Percentiles rank a stretch among this genome's conserved stretches.
Conservation (phyloP, 1,140 invertebrate genomes). For the Vanessa tameamea region DNA sequence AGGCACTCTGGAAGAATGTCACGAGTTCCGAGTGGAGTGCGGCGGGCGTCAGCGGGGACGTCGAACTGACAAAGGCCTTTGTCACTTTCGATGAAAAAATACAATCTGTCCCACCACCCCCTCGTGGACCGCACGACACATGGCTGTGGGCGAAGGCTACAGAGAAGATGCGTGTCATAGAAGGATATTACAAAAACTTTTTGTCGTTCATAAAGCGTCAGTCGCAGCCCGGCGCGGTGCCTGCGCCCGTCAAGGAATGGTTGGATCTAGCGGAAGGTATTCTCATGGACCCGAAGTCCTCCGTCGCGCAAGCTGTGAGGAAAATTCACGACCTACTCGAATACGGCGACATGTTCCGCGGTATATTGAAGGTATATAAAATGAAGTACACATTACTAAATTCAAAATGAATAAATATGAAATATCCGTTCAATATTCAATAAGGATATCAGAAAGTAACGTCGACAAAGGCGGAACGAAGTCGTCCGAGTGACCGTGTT, state of each 20-base stretch:
- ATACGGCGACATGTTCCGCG: slow-evolving; percentile 83
- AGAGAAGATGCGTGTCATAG: slow-evolving; percentile 80
- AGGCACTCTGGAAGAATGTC: slow-evolving; percentile 76
- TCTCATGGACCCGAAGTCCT: slow-evolving; percentile 80
- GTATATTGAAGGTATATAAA: slow-evolving; percentile 83
- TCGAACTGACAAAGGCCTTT: slow-evolving; percentile 81
- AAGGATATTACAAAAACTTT: slow-evolving; percentile 83
- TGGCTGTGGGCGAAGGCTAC: slow-evolving; percentile 82
- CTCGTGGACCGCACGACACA: slow-evolving; percentile 70
- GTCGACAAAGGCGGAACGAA: slow-evolving; percentile 31
- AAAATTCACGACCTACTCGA: slow-evolving; percentile 80
- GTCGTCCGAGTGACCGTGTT: slow-evolving; percentile 31
- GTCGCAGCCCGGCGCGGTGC: slow-evolving; percentile 70
- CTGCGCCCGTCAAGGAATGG: slow-evolving; percentile 81
- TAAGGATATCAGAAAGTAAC: slow-evolving; percentile 30
- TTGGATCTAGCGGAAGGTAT: slow-evolving; percentile 83
- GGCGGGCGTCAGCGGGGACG: slow-evolving; percentile 68
- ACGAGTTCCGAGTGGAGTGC: slow-evolving; percentile 71
- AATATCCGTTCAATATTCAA: slow-evolving; percentile 16
- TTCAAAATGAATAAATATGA: neutral
- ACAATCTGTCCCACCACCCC: slow-evolving; percentile 63
- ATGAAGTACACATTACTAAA: too few species aligned
- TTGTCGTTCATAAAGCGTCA: slow-evolving; percentile 81
- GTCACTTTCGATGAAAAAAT: slow-evolving; percentile 79
- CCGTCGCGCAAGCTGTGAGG: slow-evolving; percentile 76